Base-by-base conservation (phyloP, 2,113 vertebrate genomes). In the Podiceps cristatus region DNA sequence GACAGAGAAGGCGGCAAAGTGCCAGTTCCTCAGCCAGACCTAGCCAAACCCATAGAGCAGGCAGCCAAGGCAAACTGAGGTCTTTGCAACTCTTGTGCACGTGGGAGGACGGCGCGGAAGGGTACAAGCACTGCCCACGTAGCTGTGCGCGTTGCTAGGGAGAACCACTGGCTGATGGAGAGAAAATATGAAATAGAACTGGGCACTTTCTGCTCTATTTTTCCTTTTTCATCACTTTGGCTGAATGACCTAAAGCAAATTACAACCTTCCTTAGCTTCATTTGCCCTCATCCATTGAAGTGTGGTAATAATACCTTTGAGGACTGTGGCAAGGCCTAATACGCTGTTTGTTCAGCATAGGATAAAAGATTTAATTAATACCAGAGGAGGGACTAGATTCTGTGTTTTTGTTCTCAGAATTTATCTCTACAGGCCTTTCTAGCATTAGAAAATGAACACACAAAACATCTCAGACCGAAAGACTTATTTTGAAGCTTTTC, bases 321-420 rank as follows among this genome's bases (percentile, higher is more conserved):
- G 88, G 67, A 50, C 53, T 88, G 63, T 89, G 79, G 80, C 68
- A 62, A 86, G 49, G 55, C 35, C 31, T 74, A 86, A 83, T 62
- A 68, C 4, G 16, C 23, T 86, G 11, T 81, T 86, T 83, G 27
- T 19, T 92, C 58, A 49, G 45, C n/a, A 53, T 40, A 76, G 31
- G 49, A 75, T 76, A 83, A 68, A 82, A 79, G n/a, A 68, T 52
- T 85, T 96, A 79, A 92, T 95, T 96, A 86, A 76, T 77, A 71
- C 11, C 9, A 13, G 68, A 73, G 63, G 37, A 91, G 12, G 17
- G 27, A 62, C n/a, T 71, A 47, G 40, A 52, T 83, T 90, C 29
- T 60, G 78, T n/a, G 71, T 82, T 71, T 90, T 63, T 67, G 18
- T 67, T 81, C 59, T 72, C 55, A 64, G 56, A 89, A 94, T 4